These are phyloP conservation scores for Apodemia duryi DNA, from an alignment of 2,888 invertebrate genomes.

Conservation along the genomic window DNA sequence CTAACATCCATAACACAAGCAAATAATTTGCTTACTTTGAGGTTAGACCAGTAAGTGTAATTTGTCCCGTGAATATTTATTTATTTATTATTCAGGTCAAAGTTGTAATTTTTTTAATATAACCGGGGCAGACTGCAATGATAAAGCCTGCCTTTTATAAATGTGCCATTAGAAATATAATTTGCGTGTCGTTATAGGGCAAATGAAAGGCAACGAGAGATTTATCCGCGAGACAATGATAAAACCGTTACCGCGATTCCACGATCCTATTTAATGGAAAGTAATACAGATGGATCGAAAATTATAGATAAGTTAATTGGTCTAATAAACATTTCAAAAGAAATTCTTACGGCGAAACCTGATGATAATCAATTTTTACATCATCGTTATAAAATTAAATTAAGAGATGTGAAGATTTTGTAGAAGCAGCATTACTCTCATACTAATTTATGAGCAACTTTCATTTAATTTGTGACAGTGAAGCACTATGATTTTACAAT, in stretches of 20 bases:
- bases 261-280: conserved; percentile 48
- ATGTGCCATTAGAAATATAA: conserved; percentile 11
- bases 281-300: conserved; percentile 65
- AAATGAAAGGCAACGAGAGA: conserved; percentile 39
- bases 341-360: conserved; percentile 24
- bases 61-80: no score
- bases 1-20: no score
- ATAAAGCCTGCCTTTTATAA: neutral
- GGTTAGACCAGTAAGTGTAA: no score
- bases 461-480: conserved; percentile 4
- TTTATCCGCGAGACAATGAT: conserved; percentile 58
- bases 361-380: conserved; percentile 16
- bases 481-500: neutral
- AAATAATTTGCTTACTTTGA: no score
- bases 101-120: no score
- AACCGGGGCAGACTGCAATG: neutral
- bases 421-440: conserved; percentile 9
- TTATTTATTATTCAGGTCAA: no score
- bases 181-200: conserved; percentile 38
- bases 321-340: conserved; percentile 38
- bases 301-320: conserved; percentile 60
- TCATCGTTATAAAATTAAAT: conserved; percentile 9
- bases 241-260: conserved; percentile 52
- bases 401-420: neutral
- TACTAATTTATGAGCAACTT: conserved; percentile 9